A percentile compares a stretch with the other conserved stretches of the same genome.
phyloP scores from a whole-genome alignment of 2,113 vertebrate species.

The Ictalurus punctatus region DNA sequence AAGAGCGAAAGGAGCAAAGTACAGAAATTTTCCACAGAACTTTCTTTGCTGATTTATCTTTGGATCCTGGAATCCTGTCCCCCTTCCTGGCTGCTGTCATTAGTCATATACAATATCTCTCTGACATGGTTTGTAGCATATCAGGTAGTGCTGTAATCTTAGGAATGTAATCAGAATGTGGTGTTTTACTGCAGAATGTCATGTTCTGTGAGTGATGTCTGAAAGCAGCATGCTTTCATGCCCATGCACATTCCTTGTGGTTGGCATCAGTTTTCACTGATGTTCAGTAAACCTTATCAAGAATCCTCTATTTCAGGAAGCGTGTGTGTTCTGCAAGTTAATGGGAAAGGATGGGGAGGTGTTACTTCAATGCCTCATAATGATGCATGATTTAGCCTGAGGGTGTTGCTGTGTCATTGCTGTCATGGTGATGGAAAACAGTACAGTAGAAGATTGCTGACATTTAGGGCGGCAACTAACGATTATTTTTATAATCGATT shows the following conservation, averaged over 20 bases:
- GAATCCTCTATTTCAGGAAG: neutral
- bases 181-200: neutral
- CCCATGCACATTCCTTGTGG: neutral
- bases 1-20: neutral
- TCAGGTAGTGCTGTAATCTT: slow-evolving; percentile 9
- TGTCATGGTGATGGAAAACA: slow-evolving; percentile 9
- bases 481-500: no score
- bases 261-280: neutral
- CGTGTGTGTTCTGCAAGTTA: neutral
- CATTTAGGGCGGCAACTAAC: no score
- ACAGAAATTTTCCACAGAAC: neutral
- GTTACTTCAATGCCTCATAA: neutral
- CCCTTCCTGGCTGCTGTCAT: neutral
- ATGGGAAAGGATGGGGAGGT: neutral
- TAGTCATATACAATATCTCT: neutral
- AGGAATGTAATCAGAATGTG: slow-evolving; percentile 35
- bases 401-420: neutral
- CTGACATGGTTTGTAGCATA: neutral
- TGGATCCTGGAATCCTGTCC: slow-evolving; percentile 4
- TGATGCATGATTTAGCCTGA: neutral
- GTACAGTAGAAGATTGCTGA: neutral
- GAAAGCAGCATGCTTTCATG: neutral
- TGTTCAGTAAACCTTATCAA: neutral
- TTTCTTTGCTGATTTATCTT: neutral
- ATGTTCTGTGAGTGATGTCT: neutral